A percentile compares a stretch with the other conserved stretches of the same genome.
Conservation (phyloP, 2,113 vertebrate genomes). For the Datnioides undecimradiatus region DNA sequence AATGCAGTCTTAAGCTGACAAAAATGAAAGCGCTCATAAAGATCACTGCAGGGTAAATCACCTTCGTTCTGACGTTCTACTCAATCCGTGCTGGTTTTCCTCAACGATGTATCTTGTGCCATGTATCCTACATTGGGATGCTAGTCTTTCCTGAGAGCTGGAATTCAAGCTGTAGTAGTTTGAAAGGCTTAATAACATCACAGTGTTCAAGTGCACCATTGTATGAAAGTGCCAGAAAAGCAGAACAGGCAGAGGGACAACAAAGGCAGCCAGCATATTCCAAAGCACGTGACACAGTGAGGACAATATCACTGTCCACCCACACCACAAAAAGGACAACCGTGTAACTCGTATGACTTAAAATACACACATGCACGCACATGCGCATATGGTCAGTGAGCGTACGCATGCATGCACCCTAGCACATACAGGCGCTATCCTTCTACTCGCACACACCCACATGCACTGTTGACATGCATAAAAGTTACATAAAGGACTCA, state of each 20-base stretch:
- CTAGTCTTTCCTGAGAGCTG: constrained; percentile 78
- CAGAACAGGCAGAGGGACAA: constrained; percentile 81
- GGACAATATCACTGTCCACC: constrained; percentile 82
- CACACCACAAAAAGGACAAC: constrained; percentile 78
- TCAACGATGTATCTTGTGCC: constrained; percentile 71
- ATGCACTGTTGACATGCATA: constrained; percentile 44
- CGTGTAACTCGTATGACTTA: constrained; percentile 71
- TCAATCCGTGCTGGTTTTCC: constrained; percentile 66
- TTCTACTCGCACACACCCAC: constrained; percentile 45
- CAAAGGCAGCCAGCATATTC: constrained; percentile 88
- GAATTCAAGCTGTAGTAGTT: constrained; percentile 82
- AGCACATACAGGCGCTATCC: constrained; percentile 32
- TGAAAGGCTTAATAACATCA: constrained; percentile 83
- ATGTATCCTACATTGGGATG: constrained; percentile 79
- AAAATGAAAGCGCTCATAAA: constrained; percentile 11
- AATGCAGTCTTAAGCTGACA: not conserved
- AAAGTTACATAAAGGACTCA: constrained; percentile 40
- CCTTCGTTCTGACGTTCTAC: constrained; percentile 69
- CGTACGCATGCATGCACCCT: constrained; percentile 52
- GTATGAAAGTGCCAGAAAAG: constrained; percentile 89
- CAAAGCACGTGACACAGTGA: constrained; percentile 83
- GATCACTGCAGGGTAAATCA: constrained; percentile 47
- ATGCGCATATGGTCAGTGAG: constrained; percentile 40
- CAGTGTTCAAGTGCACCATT: constrained; percentile 84
- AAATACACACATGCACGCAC: constrained; percentile 58